Evolutionary conservation across 2,888 invertebrate species (phyloP), one percentile per base, ranked within the genome.

Genomic region (Patella caerulea): DNA sequence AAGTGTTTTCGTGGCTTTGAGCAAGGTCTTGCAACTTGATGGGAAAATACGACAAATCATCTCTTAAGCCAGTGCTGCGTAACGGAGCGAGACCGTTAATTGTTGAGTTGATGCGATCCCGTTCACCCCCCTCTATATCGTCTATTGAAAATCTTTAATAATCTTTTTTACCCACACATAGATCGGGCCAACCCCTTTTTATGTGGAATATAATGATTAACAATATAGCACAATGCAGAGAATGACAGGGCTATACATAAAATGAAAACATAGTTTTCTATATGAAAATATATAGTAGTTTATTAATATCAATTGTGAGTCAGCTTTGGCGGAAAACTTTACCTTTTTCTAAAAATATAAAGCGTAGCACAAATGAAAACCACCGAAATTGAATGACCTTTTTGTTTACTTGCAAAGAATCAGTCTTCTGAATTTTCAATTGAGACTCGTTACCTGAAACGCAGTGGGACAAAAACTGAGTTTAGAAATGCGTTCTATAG

Each of bases 1-100:
- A 65, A 65, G 65, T 65, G 65, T 65, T 65, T 65, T 65, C 65
- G 65, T 19, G 24, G 65, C 24, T 65, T 65, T 65, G 24, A 65
- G 65, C 65, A 65, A 24, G 24, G 65, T 65, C 65, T 65, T 65
- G 65, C 65, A 65, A 65, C 19, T 24, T 65, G 65, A 24, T 65
- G 65, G 65, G 65, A 65, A 65, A 65, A 11, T 24, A 24, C 24
- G 65, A 19, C 65, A 24, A 65, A 65, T 19, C n/a, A 65, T 65
- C n/a, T 9, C n/a, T n/a, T 19, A 65, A 65, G 19, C 19, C 65
- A 65, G 19, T 24, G 65, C 19, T 24, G 24, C 65, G 65, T 65
- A 65, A 24, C 65, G 65, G 24, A 14, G 65, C 14, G 65, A 65
- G 14, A 65, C 65, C 19, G 65, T 65, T 65, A 65, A 19, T 65